Evolutionary conservation across 2,113 vertebrate species (phyloP), one percentile per base, ranked within the genome.

Genomic region (Pteropus alecto): DNA sequence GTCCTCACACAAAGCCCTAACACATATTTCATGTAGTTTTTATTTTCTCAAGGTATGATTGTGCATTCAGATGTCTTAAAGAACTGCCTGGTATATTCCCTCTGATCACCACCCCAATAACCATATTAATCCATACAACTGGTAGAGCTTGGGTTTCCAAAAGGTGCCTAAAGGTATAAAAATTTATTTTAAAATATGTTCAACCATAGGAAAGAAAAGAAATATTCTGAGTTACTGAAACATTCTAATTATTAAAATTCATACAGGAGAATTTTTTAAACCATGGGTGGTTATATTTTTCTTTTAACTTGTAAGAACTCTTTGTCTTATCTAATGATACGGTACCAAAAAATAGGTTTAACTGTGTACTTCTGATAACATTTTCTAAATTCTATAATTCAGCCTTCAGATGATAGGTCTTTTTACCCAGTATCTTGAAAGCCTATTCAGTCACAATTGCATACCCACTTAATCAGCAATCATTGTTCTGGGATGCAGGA

Each of bases 381-480:
- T 98, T 98, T 97, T 98, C 95, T 98, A 98, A 98, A 98, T 98
- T 98, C 97, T 97, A 93, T 97, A 97, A 98, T 98, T 98, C 97
- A 97, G 97, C 86, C 95, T 97, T 98, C 96, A 97, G 96, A 98
- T 97, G 98, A 98, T 95, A 96, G 97, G 73, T 91, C 96, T 97
- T 98, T 98, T 98, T 79, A 97, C 96, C 84, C 78, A 6, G 46
- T 10, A 78, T 73, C 98, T 97, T 98, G 95, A 98, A 88, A 5
- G 90, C 93, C 98, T 98, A 98, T 98, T 98, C 98, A 98, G 95
- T 95, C 71, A 89, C 86, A 46, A 97, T 94, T 48, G 95, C 98
- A 97, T 97, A 97, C 98, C 98, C 98, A 98, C 98, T 98, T 99
- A 98, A 99, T 98, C 98, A 98, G 98, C 98, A 98, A 98, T 98